Conservation (phyloP, 2,797 vertebrate species). For the Enteromius radiatus region DNA sequence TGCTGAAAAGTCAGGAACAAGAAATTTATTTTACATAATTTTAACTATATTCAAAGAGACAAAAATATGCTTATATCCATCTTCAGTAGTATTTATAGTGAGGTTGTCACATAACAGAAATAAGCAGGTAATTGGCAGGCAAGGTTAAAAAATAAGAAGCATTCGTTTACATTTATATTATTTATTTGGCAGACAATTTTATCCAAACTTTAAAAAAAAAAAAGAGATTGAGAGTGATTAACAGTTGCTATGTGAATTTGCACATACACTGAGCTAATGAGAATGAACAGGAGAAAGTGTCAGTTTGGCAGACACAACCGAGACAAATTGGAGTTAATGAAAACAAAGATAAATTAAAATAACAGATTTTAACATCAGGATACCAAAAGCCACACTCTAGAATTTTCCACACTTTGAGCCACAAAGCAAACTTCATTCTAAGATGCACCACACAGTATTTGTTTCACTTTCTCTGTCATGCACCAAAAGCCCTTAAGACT, state of each 20-base stretch:
- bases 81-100: background rate
- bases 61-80: background rate
- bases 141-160: background rate
- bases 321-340: conserved; percentile 31
- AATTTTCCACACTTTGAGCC: conserved; percentile 48
- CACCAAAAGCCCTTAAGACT: conserved; percentile 22
- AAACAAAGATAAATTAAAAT: background rate
- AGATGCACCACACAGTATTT: conserved; percentile 18
- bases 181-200: background rate
- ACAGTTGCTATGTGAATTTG: conserved; percentile 58
- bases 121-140: background rate
- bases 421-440: conserved; percentile 39
- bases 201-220: background rate
- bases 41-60: background rate
- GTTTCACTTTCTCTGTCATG: conserved; percentile 39
- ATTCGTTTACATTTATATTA: background rate
- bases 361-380: background rate
- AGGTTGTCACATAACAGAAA: background rate
- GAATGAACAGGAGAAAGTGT: conserved; percentile 63
- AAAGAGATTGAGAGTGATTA: background rate
- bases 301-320: conserved; percentile 66
- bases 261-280: conserved; percentile 70
- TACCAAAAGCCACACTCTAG: background rate
- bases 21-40: background rate
- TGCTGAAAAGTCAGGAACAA: background rate